Evolutionary conservation across 2,797 vertebrate species (phyloP), one percentile per base, ranked within the genome.

Genomic region (Eremophila alpestris): DNA sequence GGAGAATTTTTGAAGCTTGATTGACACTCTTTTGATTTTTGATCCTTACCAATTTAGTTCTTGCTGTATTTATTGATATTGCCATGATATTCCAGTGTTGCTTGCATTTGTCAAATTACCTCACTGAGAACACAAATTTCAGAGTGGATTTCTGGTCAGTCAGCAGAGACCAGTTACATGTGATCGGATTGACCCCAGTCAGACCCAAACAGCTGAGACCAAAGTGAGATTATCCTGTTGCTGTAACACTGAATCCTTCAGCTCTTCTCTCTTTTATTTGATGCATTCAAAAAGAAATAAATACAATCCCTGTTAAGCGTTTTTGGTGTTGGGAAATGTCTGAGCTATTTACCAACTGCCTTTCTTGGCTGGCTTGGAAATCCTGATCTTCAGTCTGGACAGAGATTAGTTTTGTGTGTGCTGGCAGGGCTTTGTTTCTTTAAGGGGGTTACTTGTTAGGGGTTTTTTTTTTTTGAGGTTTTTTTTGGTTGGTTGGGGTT

Each of bases 381-480:
- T 82, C 85, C 77, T 96, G 82, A 94, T 94, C 90, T 92, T 82
- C 93, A 90, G 95, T 96, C 92, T 96, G 94, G 92, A 93, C 92
- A 89, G 93, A 95, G 94, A 95, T 95, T 94, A 95, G 58, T 36
- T 73, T 46, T 71, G 20, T 67, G 67, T 63, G 55, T 56, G 21
- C 52, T 70, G 29, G 13, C 46, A 30, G 24, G 24, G 21, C 18
- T 36, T 30, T n/a, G 7, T 27, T 27, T 7, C 6, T 41, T 36
- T n/a, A 23, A 11, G 13, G 8, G 7, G 2, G 3, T 7, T 40
- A 38, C 23, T 34, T 41, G 7, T 38, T 38, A 11, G 9, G 11
- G 7, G 10, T 9, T 6, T 30, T 49, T 9, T 6, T 30, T 49
- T 11, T 29, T 18, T 2, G 16, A 38, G 38, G 2, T 2, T 3